phyloP scores from a whole-genome alignment of 1,140 invertebrate genomes.

The Heliconius nattereri region DNA sequence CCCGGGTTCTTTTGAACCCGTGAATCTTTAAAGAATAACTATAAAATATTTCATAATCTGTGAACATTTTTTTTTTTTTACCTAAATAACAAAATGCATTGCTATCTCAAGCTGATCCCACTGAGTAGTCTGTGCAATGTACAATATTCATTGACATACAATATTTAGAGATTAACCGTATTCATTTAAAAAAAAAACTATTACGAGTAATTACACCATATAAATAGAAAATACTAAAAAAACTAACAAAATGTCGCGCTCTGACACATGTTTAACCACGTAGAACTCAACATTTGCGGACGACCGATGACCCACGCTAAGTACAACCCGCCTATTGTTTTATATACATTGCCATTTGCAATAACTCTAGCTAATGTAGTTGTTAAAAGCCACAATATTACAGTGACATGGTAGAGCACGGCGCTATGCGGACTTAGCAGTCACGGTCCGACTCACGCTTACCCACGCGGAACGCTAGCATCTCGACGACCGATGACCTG shows the following conservation, averaged over 20 bases:
- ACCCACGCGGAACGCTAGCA: conserved; percentile 44
- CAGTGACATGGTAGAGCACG: conserved; percentile 44
- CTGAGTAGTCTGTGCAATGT: no score
- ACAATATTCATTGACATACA: no score
- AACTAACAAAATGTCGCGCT: neutral
- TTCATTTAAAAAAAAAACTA: no score
- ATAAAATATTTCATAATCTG: no score
- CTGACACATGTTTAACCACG: conserved; percentile 3
- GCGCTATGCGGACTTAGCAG: conserved; percentile 44
- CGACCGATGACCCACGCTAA: neutral
- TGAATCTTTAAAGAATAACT: no score
- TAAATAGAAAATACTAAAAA: neutral
- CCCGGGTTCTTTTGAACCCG: no score
- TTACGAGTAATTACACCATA: no score
- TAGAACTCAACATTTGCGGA: conserved; percentile 1
- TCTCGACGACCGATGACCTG: conserved; percentile 41
- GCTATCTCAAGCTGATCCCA: no score
- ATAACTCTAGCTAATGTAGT: conserved; percentile 16
- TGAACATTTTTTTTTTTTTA: no score
- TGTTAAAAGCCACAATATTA: conserved; percentile 18
- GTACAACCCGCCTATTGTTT: neutral
- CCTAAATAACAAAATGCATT: no score
- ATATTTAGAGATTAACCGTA: no score
- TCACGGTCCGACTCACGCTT: conserved; percentile 38
- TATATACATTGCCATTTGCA: neutral